These are phyloP conservation scores for Eristalis arbustorum DNA, from an alignment of 2,888 invertebrate genomes.

Conservation along the genomic window DNA sequence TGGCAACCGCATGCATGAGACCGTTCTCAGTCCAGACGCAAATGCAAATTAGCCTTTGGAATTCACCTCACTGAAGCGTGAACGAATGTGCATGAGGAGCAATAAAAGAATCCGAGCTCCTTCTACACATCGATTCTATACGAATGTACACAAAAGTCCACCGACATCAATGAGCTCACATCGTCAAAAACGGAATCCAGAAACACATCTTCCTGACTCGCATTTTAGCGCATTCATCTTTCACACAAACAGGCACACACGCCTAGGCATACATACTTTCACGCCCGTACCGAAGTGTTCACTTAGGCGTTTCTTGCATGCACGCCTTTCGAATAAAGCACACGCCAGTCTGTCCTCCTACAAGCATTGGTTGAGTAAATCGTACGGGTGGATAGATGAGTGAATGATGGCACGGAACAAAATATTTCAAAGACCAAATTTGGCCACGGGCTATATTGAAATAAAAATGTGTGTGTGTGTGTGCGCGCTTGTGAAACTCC, in stretches of 20 bases:
- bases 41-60: constrained; percentile 60
- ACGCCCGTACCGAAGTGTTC: constrained; percentile 36
- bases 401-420: constrained; percentile 48
- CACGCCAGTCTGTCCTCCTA: constrained; percentile 24
- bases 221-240: constrained; percentile 51
- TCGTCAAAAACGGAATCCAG: constrained; percentile 41
- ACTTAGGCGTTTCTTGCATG: constrained; percentile 55
- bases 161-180: constrained; percentile 53
- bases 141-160: background rate
- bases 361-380: constrained; percentile 38
- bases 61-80: constrained; percentile 60
- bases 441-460: constrained; percentile 56
- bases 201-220: constrained; percentile 33
- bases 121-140: constrained; percentile 21
- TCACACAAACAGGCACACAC: background rate
- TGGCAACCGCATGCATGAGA: constrained; percentile 61
- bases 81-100: constrained; percentile 56
- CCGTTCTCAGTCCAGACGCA: constrained; percentile 25
- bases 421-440: constrained; percentile 56
- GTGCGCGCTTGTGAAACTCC: constrained; percentile 24
- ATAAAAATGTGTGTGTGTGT: constrained; percentile 21
- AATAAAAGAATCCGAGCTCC: constrained; percentile 31
- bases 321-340: constrained; percentile 53
- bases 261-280: constrained; percentile 27
- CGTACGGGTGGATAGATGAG: constrained; percentile 53